Base-by-base conservation (phyloP, 2,888 invertebrate species). In the Apotomis betuletana region DNA sequence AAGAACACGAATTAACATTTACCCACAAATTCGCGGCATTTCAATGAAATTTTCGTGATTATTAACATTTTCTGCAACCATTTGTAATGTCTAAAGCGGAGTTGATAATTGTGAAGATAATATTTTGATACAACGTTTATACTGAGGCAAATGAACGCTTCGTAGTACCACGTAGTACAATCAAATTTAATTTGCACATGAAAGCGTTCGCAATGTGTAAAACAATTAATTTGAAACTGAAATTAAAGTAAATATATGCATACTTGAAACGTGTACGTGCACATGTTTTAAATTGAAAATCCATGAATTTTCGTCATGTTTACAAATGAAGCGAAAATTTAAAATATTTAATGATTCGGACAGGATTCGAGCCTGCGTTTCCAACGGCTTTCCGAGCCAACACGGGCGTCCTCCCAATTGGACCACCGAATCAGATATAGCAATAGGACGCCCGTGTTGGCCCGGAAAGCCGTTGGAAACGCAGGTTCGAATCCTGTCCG, bases 1-100 rank as follows among this genome's bases (percentile, higher is more conserved):
- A 75, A 77, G 73, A 67, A 67, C 61, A 60, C 59, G 52, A 61
- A 55, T 64, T 51, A 55, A 27, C 52, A 57, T 57, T 12, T 54
- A 9, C 41, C 13, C 44, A 27, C 12, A 44, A 54, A 65, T 9
- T 12, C 36, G n/a, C 9, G n/a, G 62, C 4, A 44, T 27, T 55
- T n/a, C n/a, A 46, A 46, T 55, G 15, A 10, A 44, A 65, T 54
- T 27, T 36, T 5, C 6, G n/a, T 12, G 55, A 8, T 2, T 4
- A 36, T n/a, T 46, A 3, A 3, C 8, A 0, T 65, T 65, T 65
- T n/a, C 27, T 27, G 27, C 27, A 27, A 27, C 27, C 27, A 27
- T 27, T 27, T 27, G 27, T 27, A 27, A 27, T 27, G 2, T 27
- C 2, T 27, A 27, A 65, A 64, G 55, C 54, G 55, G 15, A 64